Conservation (phyloP, 2,113 vertebrate genomes). For the Shinisaurus crocodilurus region DNA sequence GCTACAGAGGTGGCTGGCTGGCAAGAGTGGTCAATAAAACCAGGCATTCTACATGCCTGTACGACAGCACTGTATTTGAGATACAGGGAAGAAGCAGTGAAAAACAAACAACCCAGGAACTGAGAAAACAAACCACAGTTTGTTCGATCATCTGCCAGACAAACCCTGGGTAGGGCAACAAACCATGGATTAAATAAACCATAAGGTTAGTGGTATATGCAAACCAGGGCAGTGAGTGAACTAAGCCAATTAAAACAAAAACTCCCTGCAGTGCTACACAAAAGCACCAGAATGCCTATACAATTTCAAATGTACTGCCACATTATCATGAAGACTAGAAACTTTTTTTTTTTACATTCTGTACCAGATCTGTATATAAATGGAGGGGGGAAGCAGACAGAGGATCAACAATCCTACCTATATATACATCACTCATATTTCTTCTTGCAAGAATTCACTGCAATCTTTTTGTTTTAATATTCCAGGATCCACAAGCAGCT, state of each 20-base stretch:
- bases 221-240: too few species aligned
- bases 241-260: not conserved
- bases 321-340: not conserved
- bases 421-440: not conserved
- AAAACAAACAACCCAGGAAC: too few species aligned
- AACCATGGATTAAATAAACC: too few species aligned
- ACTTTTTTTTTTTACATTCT: not conserved
- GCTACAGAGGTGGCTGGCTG: too few species aligned
- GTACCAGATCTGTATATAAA: not conserved
- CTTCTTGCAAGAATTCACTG: constrained; percentile 12
- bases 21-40: too few species aligned
- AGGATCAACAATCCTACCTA: not conserved
- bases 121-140: too few species aligned
- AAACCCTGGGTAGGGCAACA: too few species aligned
- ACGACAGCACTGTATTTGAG: too few species aligned
- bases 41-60: not conserved
- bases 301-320: not conserved
- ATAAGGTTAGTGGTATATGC: too few species aligned
- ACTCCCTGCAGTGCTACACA: not conserved
- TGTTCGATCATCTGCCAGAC: too few species aligned
- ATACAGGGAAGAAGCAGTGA: too few species aligned
- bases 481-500: constrained; percentile 90
- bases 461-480: constrained; percentile 18
- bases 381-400: not conserved
- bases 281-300: not conserved